These are phyloP conservation scores for Aptenodytes patagonicus DNA, from an alignment of 2,113 vertebrate species.

Conservation along the genomic window DNA sequence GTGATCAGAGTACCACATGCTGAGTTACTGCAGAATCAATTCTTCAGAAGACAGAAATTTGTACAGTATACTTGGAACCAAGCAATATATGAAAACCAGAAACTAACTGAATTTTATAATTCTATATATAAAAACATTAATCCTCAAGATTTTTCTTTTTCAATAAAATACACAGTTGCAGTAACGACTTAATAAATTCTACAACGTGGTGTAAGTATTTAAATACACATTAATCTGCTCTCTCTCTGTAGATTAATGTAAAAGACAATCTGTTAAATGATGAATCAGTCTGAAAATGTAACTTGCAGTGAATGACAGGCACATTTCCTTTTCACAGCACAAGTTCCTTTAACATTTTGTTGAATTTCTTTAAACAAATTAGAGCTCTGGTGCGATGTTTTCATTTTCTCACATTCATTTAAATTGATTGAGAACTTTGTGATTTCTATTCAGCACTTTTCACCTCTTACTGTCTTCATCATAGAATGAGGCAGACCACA, in stretches of 20 bases:
- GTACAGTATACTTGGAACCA: not conserved
- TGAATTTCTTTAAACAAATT: conserved; percentile 4
- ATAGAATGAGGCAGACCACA: not conserved
- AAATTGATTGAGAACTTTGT: conserved; percentile 2
- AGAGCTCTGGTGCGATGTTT: not conserved
- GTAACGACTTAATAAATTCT: not conserved
- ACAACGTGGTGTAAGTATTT: not conserved
- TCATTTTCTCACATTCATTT: conserved; percentile 47
- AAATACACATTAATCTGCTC: not conserved
- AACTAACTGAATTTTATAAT: not conserved
- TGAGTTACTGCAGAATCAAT: not conserved
- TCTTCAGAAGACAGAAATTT: not conserved
- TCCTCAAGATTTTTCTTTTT: not conserved
- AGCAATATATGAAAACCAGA: not conserved
- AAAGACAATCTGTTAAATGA: not conserved
- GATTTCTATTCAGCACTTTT: conserved; percentile 43
- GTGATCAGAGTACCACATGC: not conserved
- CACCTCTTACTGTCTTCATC: not conserved
- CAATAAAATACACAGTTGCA: not conserved
- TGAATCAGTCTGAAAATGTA: not conserved
- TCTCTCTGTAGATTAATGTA: not conserved
- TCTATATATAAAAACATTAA: not conserved
- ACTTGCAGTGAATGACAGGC: not conserved
- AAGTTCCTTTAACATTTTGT: not conserved
- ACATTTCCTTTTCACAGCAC: not conserved